These are phyloP conservation scores for Tupiocoris notatus DNA, from an alignment of 2,888 invertebrate genomes.

Conservation along the genomic window DNA sequence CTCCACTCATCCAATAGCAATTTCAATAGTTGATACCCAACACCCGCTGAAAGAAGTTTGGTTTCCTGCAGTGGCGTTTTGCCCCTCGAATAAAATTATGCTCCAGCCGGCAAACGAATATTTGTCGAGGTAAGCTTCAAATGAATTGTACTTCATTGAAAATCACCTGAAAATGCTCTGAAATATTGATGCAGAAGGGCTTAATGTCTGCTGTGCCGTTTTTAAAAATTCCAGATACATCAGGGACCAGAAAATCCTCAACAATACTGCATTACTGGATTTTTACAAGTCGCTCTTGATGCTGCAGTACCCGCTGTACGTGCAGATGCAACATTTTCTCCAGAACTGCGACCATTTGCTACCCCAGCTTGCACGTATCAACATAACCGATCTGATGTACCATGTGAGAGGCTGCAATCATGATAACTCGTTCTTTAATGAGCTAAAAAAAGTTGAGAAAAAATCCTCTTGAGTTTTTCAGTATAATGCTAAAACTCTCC, in stretches of 20 bases:
- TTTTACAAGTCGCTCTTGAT: conserved; percentile 46
- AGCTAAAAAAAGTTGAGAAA: no score
- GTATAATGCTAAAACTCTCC: no score
- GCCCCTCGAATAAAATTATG: conserved; percentile 49
- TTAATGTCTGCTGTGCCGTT: no score
- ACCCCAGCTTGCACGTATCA: conserved; percentile 45
- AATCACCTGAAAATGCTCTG: no score
- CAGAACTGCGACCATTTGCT: conserved; percentile 44
- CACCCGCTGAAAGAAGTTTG: conserved; percentile 50
- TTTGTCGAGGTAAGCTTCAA: conserved; percentile 21
- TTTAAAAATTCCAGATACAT: conserved; percentile 29
- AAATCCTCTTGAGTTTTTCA: no score
- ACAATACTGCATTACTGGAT: conserved; percentile 4
- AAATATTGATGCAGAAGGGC: no score
- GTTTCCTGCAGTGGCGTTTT: conserved; percentile 52
- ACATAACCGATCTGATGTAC: conserved; percentile 51
- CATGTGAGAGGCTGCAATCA: conserved; percentile 47
- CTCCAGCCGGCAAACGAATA: conserved; percentile 29
- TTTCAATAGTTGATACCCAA: conserved; percentile 51
- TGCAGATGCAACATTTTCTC: conserved; percentile 47
- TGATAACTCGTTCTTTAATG: no score
- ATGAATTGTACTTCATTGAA: no score
- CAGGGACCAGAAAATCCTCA: background rate
- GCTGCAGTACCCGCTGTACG: conserved; percentile 50
- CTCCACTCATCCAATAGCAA: conserved; percentile 50